Conservation (phyloP, 2,888 invertebrate species). For the Brachyopa scutellaris region DNA sequence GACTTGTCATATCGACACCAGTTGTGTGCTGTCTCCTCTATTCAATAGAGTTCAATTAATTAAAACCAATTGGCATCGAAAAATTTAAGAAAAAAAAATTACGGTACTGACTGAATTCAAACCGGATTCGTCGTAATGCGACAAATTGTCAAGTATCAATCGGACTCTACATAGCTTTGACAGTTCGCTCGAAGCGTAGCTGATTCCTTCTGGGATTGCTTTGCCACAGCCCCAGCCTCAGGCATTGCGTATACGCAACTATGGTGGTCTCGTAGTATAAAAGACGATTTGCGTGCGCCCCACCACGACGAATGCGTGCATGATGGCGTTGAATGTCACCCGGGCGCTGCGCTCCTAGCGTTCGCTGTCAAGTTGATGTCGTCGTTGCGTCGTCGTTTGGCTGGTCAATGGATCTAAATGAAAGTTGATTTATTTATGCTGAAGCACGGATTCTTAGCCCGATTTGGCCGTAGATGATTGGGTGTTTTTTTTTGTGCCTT, state of each 20-base stretch:
- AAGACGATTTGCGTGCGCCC: slow-evolving; percentile 44
- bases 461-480: slow-evolving; percentile 6
- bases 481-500: slow-evolving; percentile 8
- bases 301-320: background rate
- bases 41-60: slow-evolving; percentile 49
- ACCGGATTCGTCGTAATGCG: slow-evolving; percentile 42
- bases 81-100: background rate
- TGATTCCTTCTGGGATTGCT: slow-evolving; percentile 19
- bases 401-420: slow-evolving; percentile 29
- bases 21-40: slow-evolving; percentile 5
- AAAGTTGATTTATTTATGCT: slow-evolving; percentile 46
- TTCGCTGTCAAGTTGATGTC: slow-evolving; percentile 12
- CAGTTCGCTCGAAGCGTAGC: background rate
- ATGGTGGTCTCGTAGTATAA: slow-evolving; percentile 36
- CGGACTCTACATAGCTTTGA: slow-evolving; percentile 15
- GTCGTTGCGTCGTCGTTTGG: slow-evolving; percentile 3
- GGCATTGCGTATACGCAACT: slow-evolving; percentile 29
- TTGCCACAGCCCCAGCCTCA: no score
- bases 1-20: slow-evolving; percentile 31
- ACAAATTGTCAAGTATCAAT: slow-evolving; percentile 59
- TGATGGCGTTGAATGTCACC: slow-evolving; percentile 14
- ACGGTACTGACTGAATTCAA: background rate
- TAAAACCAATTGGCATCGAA: slow-evolving; percentile 46
- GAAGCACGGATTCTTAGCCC: slow-evolving; percentile 1
- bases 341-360: background rate